Evolutionary conservation across 2,113 vertebrate genomes (phyloP), one percentile per base, ranked within the genome.

Genomic region (Oncorhynchus tshawytscha): DNA sequence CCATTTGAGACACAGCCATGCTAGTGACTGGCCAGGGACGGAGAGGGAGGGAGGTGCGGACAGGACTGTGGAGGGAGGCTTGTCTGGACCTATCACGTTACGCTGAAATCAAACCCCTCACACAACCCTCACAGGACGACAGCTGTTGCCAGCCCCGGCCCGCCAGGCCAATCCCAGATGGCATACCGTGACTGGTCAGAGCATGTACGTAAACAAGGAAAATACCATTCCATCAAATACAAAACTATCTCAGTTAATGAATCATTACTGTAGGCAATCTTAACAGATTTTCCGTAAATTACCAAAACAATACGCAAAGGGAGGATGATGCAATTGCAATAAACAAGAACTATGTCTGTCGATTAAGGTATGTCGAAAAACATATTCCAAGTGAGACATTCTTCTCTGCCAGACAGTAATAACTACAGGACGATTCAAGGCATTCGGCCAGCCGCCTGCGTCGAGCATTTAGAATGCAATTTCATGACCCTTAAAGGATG

Each of bases 111-210:
- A 79, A 89, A 92, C 83, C 78, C 87, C 80, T 81, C 84, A 87
- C 88, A 78, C 80, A 22, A 82, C 15, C 15, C 15, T 51, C 11
- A 62, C 81, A 13, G 82, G 85, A 87, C 80, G 88, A 92, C 95
- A 97, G 95, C 95, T 96, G 94, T 83, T 79, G 86, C 72, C 7
- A 84, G 67, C 78, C 72, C 77, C 71, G 60, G 78, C 70, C 79
- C 70, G 70, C 69, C 24, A 16, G 70, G 68, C 76, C 80, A 6
- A 70, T 81, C 49, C 49, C 82, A 76, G 81, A 15, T 73, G 75
- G 82, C 79, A 72, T 76, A 70, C 75, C 76, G 81, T 85, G 78
- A 80, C 78, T 65, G 75, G 48, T 65, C 72, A 75, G 71, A 83
- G 80, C 76, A 60, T 9, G 69, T 77, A 82, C 78, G 84, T 89